Base-by-base conservation (phyloP, 1,140 invertebrate genomes). In the Proales similis region DNA sequence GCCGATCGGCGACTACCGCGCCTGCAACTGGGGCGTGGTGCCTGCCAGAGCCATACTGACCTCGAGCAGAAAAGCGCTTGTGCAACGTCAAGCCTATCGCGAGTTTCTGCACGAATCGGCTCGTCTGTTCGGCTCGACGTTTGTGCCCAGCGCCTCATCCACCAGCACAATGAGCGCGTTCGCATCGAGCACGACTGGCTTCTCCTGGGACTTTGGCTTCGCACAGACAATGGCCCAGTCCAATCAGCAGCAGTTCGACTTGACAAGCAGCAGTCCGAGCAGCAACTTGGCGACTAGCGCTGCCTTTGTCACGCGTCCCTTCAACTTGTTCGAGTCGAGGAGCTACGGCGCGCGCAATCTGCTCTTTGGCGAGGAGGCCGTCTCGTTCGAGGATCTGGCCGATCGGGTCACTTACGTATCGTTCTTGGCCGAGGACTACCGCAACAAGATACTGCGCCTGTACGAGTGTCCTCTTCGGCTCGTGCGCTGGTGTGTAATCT, bases 21-120 rank as follows among this genome's bases (percentile, higher is more conserved):
- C 79, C 17, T 97, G 92, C 71, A 92, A 94, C 75, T 74, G 96
- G 24, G 91, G 91, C 9, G 85, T 84, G 71, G 87, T 94, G 0
- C 86, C 90, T 32, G 84, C 88, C 0, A 92, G 93, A 68, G 91
- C 90, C 0, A 80, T 96, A 19, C 87, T 96, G 11, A 87, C 29
- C 1, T 43, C 48, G 12, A 64, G 49, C 27, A 62, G 33, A 29
- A 57, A 64, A 30, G 33, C 38, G 24, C 19, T 53, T 12, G 24
- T 2, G 24, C 38, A 57, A 32, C 42, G 46, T 29, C 42, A 29
- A 30, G 33, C 29, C 11, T 42, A 33, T 60, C 11, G 26, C 12
- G 17, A 51, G 11, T 57, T 42, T 64, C 47, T 64, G n/a, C n/a
- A 2, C 5, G 63, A 57, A 30, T 33, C 46, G 7, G 7, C 47